Percentiles rank a stretch among this genome's conserved stretches.
Evolutionary conservation across 2,888 invertebrate genomes (phyloP).

Genomic region (Neoaliturus tenellus): DNA sequence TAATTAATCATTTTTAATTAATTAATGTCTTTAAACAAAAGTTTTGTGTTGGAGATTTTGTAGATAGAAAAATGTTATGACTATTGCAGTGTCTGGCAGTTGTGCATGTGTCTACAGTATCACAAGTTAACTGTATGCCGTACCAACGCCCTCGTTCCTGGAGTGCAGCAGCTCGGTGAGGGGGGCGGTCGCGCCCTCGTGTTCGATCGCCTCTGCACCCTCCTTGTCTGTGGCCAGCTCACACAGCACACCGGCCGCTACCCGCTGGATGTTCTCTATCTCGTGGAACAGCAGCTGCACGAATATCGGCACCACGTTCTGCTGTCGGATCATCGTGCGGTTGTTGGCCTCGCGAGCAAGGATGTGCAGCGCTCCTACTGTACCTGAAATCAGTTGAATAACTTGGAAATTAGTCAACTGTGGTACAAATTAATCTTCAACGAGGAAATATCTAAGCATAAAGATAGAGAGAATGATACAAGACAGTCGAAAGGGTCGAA

Average conservation of each 20-base stretch:
- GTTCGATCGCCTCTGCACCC: slow-evolving; percentile 97
- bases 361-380: slow-evolving; percentile 98
- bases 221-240: slow-evolving; percentile 98
- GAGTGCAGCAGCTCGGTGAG: slow-evolving; percentile 97
- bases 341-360: slow-evolving; percentile 96
- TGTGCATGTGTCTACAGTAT: too few relatives aligned
- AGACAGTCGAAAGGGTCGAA: too few relatives aligned
- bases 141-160: slow-evolving; percentile 94
- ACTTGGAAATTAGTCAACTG: too few relatives aligned
- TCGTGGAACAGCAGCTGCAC: slow-evolving; percentile 98
- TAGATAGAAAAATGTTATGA: too few relatives aligned
- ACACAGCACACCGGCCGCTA: slow-evolving; percentile 97
- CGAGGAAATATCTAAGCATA: too few relatives aligned
- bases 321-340: slow-evolving; percentile 93
- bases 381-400: slow-evolving; percentile 77
- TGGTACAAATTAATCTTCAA: too few relatives aligned
- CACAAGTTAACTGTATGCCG: too few relatives aligned
- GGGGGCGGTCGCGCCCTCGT: slow-evolving; percentile 97
- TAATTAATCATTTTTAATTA: too few relatives aligned
- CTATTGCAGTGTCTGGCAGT: too few relatives aligned
- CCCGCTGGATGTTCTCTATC: slow-evolving; percentile 97
- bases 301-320: slow-evolving; percentile 96
- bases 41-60: too few relatives aligned
- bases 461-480: too few relatives aligned
- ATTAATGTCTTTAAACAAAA: too few relatives aligned